Evolutionary conservation across 92 coral and sea anemone species (phyloP).

Genomic region (Siderastrea siderea): DNA sequence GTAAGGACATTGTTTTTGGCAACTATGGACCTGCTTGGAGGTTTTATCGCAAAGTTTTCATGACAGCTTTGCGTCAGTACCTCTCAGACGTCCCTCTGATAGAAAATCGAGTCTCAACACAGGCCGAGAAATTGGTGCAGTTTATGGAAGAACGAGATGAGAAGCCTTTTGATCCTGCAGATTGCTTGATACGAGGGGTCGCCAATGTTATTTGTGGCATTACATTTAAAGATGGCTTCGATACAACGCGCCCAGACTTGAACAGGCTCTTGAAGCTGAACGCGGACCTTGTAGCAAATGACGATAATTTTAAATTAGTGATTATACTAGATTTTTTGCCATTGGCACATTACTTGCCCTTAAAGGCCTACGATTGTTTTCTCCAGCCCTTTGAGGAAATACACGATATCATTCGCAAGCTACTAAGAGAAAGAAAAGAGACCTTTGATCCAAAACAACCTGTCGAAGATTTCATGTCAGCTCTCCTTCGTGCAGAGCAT

Average conservation of each 20-base stretch:
- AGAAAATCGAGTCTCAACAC: conserved; percentile 55
- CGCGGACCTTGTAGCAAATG: background rate
- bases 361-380: background rate
- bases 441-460: conserved; percentile 43
- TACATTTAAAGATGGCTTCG: conserved; percentile 58
- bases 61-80: conserved; percentile 65
- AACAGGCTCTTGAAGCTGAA: conserved; percentile 6
- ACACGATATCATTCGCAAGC: conserved; percentile 27
- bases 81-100: conserved; percentile 31
- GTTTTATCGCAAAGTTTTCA: conserved; percentile 66
- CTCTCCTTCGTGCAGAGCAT: background rate
- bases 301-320: background rate
- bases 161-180: conserved; percentile 65
- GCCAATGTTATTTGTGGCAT: conserved; percentile 69
- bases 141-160: conserved; percentile 45
- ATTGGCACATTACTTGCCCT: background rate
- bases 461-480: conserved; percentile 32
- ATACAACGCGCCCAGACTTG: conserved; percentile 55
- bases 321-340: background rate
- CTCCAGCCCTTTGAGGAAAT: background rate
- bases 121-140: conserved; percentile 44
- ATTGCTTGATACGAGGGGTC: conserved; percentile 56
- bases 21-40: conserved; percentile 78
- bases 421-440: conserved; percentile 1
- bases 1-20: conserved; percentile 54